Conservation (phyloP, 2,888 invertebrate species). For the Rhimphoctona megacephalus region DNA sequence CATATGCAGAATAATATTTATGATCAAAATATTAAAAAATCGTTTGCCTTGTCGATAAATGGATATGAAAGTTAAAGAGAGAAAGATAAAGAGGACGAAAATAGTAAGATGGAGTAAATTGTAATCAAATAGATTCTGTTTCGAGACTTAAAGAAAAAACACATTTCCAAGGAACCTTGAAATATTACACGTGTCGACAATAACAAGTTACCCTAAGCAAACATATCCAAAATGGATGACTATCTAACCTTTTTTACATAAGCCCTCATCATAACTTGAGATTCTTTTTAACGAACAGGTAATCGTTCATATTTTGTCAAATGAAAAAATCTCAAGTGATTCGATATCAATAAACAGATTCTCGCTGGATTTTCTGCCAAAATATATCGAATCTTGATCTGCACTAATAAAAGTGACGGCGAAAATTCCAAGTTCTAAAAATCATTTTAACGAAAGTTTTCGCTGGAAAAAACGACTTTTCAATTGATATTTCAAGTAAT, state of each 20-base stretch:
- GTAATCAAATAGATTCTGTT: neutral
- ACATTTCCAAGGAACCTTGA: neutral
- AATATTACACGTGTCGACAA: neutral
- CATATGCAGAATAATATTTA: neutral
- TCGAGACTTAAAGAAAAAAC: neutral
- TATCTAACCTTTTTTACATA: neutral
- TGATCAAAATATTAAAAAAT: neutral
- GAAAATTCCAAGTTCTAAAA: neutral
- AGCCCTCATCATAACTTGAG: neutral
- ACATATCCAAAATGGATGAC: neutral
- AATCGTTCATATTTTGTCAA: neutral
- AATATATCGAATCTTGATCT: neutral
- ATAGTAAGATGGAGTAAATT: neutral
- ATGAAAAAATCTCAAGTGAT: too few species aligned
- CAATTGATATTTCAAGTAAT: neutral
- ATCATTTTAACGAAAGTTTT: neutral
- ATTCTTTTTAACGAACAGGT: neutral
- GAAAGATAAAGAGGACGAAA: neutral
- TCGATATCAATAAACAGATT: neutral
- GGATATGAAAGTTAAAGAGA: neutral
- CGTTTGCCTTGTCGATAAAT: neutral
- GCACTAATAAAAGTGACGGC: neutral
- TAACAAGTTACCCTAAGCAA: neutral
- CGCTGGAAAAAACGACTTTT: too few species aligned
- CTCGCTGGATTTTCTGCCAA: neutral